Percentiles rank a stretch among this genome's conserved stretches.
phyloP scores from a whole-genome alignment of 2,113 vertebrate genomes.

The Charina bottae region DNA sequence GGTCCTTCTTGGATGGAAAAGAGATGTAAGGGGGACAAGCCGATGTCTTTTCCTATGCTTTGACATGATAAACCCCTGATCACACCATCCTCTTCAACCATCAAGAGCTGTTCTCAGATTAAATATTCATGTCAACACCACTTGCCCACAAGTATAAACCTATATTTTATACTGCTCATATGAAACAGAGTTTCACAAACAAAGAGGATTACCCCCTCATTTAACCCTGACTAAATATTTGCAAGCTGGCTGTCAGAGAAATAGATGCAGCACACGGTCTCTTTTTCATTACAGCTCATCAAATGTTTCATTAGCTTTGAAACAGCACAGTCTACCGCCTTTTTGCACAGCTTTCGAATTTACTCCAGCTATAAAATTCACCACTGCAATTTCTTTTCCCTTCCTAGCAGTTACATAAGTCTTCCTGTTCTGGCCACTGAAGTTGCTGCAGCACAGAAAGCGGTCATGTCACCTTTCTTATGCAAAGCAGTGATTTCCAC shows the following conservation, averaged over 20 bases:
- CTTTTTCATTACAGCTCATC: background rate
- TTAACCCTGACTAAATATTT: conserved; percentile 31
- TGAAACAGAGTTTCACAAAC: background rate
- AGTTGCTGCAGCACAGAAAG: conserved; percentile 6
- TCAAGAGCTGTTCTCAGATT: background rate
- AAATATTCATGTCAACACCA: background rate
- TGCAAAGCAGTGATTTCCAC: background rate
- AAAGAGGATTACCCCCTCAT: background rate
- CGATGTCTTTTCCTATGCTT: background rate
- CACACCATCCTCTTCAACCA: background rate
- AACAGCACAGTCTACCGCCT: background rate
- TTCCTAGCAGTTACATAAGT: background rate
- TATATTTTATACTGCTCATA: background rate
- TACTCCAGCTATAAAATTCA: background rate
- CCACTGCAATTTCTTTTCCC: background rate
- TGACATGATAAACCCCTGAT: background rate
- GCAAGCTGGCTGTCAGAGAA: background rate
- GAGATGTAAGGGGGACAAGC: background rate
- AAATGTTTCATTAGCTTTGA: conserved; percentile 22
- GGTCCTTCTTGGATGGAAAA: background rate
- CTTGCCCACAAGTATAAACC: background rate
- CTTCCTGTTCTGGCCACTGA: background rate
- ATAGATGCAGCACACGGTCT: background rate
- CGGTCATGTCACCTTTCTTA: background rate
- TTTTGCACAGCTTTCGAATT: conserved; percentile 15